phyloP scores from a whole-genome alignment of 2,113 vertebrate species.

The Redunca redunca region DNA sequence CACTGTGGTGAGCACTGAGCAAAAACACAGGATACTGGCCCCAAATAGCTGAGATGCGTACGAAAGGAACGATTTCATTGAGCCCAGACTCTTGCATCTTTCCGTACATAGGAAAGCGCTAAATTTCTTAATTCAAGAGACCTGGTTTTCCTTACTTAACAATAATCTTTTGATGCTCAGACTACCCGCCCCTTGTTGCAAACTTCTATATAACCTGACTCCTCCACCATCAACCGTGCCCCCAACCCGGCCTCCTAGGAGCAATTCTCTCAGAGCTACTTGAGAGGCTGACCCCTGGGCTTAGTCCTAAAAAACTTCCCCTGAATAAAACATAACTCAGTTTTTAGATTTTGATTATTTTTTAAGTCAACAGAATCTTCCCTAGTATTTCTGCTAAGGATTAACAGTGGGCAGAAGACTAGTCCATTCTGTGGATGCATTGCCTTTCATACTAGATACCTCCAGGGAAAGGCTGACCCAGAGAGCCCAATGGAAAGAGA shows the following conservation, averaged over 20 bases:
- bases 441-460: not conserved
- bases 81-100: not conserved
- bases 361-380: not conserved
- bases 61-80: not conserved
- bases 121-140: not conserved
- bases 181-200: not conserved
- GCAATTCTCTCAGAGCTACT: not conserved
- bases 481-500: not conserved
- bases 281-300: not conserved
- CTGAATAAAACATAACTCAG: not conserved
- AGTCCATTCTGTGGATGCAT: accelerated
- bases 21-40: not conserved
- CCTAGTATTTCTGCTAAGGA: not conserved
- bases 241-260: not conserved
- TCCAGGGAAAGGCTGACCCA: not conserved
- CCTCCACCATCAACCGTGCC: not conserved
- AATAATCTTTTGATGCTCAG: not conserved
- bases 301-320: not conserved
- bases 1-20: not conserved
- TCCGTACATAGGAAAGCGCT: not conserved
- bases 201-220: not conserved
- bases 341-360: not conserved
- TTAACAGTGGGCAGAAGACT: not conserved
- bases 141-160: not conserved
- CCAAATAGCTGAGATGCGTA: not conserved